phyloP scores from a whole-genome alignment of 1,140 invertebrate species.

The Melanaphis sacchari region DNA sequence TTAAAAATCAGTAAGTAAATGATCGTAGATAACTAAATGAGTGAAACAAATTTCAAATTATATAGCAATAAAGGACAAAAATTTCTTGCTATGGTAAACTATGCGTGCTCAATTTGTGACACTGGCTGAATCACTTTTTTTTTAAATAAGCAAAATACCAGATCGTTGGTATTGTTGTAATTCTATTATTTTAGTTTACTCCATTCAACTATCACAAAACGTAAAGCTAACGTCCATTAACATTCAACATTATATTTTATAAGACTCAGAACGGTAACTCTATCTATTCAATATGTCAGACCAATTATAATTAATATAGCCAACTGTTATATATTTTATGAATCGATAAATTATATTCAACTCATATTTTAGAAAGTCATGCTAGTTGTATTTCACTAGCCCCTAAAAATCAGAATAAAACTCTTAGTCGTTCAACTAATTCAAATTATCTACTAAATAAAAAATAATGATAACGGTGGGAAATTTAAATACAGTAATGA shows the following conservation, averaged over 20 bases:
- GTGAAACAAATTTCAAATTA: too few species aligned
- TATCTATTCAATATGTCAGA: neutral
- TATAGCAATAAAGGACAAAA: neutral
- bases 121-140: neutral
- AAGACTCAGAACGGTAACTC: neutral
- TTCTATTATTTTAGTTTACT: neutral
- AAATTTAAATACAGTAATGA: too few species aligned
- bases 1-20: neutral
- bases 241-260: neutral
- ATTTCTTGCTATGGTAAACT: neutral
- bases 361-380: neutral
- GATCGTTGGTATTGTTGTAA: neutral
- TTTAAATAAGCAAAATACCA: neutral
- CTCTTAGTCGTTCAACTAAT: neutral
- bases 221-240: neutral
- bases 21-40: neutral
- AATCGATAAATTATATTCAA: neutral
- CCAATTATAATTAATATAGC: neutral
- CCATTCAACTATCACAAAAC: neutral
- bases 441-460: neutral
- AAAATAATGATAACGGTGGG: too few species aligned
- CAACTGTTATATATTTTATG: neutral
- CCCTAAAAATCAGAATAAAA: neutral
- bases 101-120: too few species aligned
- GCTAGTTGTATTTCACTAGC: neutral